Conservation (phyloP, 2,113 vertebrate genomes). For the Panurus biarmicus region DNA sequence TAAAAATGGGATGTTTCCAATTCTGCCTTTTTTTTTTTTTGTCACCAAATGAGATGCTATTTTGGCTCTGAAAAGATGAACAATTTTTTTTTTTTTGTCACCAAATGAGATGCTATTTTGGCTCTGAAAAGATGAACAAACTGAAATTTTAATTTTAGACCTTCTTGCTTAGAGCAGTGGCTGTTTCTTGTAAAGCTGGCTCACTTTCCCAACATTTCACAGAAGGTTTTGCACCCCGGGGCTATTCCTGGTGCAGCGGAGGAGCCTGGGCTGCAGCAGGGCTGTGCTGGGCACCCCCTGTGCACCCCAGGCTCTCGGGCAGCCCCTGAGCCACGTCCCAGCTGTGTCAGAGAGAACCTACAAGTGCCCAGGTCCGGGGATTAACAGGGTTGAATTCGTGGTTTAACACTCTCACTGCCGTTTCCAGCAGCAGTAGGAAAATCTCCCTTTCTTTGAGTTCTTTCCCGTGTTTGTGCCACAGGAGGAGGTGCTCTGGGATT, state of each 20-base stretch:
- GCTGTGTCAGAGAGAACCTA: not conserved
- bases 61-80: not conserved
- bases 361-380: not conserved
- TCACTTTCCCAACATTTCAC: not conserved
- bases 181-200: not conserved
- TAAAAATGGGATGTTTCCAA: not conserved
- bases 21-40: not conserved
- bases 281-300: not conserved
- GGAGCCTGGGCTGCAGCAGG: not conserved
- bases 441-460: not conserved
- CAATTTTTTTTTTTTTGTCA: not conserved
- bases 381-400: not conserved
- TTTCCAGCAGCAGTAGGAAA: not conserved
- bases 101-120: not conserved
- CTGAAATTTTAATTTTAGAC: conserved; percentile 1
- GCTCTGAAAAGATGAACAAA: not conserved
- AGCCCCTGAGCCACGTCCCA: accelerated
- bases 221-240: not conserved
- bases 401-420: not conserved
- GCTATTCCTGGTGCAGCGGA: not conserved
- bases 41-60: not conserved
- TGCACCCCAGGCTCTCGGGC: not conserved
- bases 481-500: not conserved
- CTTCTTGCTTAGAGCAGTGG: not conserved
- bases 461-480: not conserved